Evolutionary conservation across 2,797 vertebrate genomes (phyloP).

Genomic region (Anguilla pacifica): DNA sequence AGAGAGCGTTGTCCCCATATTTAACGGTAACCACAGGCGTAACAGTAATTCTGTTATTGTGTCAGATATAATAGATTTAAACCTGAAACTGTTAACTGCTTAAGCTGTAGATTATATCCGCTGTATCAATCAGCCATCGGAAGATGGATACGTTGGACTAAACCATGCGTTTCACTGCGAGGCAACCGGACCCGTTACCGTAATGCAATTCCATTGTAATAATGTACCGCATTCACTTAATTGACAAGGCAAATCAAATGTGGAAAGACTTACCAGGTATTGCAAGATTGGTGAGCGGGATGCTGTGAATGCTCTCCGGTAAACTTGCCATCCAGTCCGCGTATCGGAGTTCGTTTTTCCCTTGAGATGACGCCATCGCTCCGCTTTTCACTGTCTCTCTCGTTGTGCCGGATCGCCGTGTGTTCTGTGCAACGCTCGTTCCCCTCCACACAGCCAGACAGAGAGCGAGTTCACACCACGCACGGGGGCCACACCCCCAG

Average conservation of each 20-base stretch:
- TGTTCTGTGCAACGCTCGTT: constrained; percentile 44
- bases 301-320: constrained; percentile 85
- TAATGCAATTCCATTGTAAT: background rate
- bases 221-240: background rate
- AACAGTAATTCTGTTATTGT: background rate
- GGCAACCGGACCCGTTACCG: background rate
- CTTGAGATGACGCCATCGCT: constrained; percentile 94
- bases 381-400: constrained; percentile 59
- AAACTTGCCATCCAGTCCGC: constrained; percentile 97
- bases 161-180: background rate
- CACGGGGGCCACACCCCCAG: constrained; percentile 73
- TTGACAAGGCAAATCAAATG: background rate
- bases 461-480: constrained; percentile 60
- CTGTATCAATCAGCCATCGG: background rate
- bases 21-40: background rate
- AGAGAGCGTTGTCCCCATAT: constrained; percentile 13
- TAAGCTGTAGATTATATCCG: background rate
- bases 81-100: background rate
- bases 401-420: constrained; percentile 53
- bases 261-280: constrained; percentile 84
- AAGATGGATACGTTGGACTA: background rate
- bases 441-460: constrained; percentile 42
- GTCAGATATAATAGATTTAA: background rate
- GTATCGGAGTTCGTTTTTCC: constrained; percentile 84
- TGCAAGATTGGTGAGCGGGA: constrained; percentile 90